Base-by-base conservation (phyloP, 2,113 vertebrate genomes). In the Thalassarche chlororhynchos region DNA sequence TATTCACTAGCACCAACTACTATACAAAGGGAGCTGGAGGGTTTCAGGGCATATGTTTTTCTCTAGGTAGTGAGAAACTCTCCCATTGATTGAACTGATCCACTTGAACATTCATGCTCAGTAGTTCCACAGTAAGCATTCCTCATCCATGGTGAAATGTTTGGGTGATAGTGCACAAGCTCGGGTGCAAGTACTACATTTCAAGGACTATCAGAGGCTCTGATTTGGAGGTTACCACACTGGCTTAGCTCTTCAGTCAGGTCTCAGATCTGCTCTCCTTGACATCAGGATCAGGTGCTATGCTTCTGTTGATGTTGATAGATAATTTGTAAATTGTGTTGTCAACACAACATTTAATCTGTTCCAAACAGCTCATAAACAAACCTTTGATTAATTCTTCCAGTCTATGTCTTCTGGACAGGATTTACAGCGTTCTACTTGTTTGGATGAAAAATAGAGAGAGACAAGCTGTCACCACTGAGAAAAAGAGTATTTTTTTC, bases 381-480 rank as follows among this genome's bases (percentile, higher is more conserved):
- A 98, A 97, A 97, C 91, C 86, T 98, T 95, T 98, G 97, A 98
- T 98, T 98, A 98, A 98, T 98, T 98, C 95, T 97, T 98, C 97
- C 90, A 97, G 93, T 93, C 95, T 61, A 4, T 94, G 86, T 98
- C 91, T 98, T 97, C 97, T 98, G 98, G 96, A 96, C 93, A 98
- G 96, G 97, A 98, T 98, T 98, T 98, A 98, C 95, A 98, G 92
- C 70, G 69, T 96, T 97, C 93, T 96, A 86, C 92, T 97, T 98
- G 96, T 95, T 97, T 97, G 96, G 94, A 98, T 98, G 97, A 98
- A 98, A 98, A 98, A 98, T 97, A 98, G 90, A 96, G 89, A 95
- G 89, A 97, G 90, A 94, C 90, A 98, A 97, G 88, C 95, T 98
- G 97, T 98, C 96, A 97, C 79, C 72, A 89, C 49, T 83, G 93